Evolutionary conservation across 2,113 vertebrate species (phyloP).

Genomic region (Perccottus glenii): DNA sequence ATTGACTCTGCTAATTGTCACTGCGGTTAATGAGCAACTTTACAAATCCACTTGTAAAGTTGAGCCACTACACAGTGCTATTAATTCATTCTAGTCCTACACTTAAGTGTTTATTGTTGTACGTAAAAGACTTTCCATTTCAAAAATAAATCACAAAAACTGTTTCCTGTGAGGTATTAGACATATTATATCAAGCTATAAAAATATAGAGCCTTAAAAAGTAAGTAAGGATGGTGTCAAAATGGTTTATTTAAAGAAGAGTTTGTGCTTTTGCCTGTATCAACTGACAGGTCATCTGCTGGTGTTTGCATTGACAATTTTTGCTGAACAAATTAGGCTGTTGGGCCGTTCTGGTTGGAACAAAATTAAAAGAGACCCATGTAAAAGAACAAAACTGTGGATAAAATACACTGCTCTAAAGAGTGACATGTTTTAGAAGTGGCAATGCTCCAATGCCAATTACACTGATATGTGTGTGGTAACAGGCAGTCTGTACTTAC

Average conservation of each 20-base stretch:
- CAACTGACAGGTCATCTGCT: not conserved
- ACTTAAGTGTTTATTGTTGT: slow-evolving; percentile 9
- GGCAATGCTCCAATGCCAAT: not conserved
- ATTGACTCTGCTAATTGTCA: slow-evolving; percentile 9
- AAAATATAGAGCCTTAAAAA: not conserved
- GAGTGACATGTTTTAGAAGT: slow-evolving; percentile 15
- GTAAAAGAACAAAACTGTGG: slow-evolving; percentile 1
- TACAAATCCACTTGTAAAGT: slow-evolving; percentile 20
- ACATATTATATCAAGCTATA: not conserved
- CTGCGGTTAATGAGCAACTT: slow-evolving; percentile 16
- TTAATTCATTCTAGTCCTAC: slow-evolving; percentile 8
- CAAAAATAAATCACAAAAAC: slow-evolving; percentile 18
- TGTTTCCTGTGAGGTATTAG: not conserved
- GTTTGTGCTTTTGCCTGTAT: not conserved
- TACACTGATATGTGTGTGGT: slow-evolving; percentile 1
- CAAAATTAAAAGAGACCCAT: not conserved
- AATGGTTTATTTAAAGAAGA: not conserved
- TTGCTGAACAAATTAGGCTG: slow-evolving; percentile 12
- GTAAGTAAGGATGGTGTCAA: not conserved
- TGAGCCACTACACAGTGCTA: slow-evolving; percentile 19
- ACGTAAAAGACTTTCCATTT: slow-evolving; percentile 6
- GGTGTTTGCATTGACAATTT: slow-evolving; percentile 20
- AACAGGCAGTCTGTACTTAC: slow-evolving; percentile 80
- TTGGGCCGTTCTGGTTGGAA: not conserved
- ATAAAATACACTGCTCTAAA: slow-evolving; percentile 1